These are phyloP conservation scores for Talpa occidentalis DNA, from an alignment of 2,113 vertebrate species.

Conservation along the genomic window DNA sequence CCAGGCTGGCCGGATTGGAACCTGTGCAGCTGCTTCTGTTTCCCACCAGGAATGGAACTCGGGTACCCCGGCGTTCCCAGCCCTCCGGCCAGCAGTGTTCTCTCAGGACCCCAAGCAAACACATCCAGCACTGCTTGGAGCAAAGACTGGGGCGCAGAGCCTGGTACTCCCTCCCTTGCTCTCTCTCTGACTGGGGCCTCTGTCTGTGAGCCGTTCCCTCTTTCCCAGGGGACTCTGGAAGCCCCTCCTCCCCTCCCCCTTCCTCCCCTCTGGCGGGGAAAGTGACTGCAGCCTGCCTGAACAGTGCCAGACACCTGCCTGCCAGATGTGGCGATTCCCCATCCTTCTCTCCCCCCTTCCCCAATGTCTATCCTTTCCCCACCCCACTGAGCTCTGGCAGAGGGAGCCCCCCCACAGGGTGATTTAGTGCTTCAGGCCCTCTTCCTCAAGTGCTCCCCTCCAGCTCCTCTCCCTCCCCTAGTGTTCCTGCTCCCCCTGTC, in stretches of 20 bases:
- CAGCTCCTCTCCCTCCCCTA: neutral
- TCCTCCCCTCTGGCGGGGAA: conserved; percentile 76
- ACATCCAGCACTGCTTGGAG: neutral
- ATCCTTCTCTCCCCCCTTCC: neutral
- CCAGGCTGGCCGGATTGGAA: neutral
- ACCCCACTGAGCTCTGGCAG: conserved; percentile 77
- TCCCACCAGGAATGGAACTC: conserved; percentile 2
- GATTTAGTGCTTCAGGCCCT: conserved; percentile 75
- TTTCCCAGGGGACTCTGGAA: conserved; percentile 31
- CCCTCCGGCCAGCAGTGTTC: neutral
- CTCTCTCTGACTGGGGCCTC: conserved; percentile 49
- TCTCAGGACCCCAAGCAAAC: neutral
- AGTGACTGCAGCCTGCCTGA: conserved; percentile 73
- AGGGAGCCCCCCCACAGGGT: conserved; percentile 69
- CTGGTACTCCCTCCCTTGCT: neutral
- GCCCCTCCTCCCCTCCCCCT: conserved; percentile 54
- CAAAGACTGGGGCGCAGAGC: neutral
- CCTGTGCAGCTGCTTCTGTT: conserved; percentile 18
- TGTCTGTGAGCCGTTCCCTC: conserved; percentile 53
- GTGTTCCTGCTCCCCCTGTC: neutral
- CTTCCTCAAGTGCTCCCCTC: conserved; percentile 56
- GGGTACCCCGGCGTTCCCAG: neutral
- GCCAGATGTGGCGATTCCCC: conserved; percentile 79
- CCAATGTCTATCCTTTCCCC: conserved; percentile 66
- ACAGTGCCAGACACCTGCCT: conserved; percentile 82